Percentiles rank a stretch among this genome's conserved stretches.
Conservation (phyloP, 2,797 vertebrate genomes). For the Psittacula echo region DNA sequence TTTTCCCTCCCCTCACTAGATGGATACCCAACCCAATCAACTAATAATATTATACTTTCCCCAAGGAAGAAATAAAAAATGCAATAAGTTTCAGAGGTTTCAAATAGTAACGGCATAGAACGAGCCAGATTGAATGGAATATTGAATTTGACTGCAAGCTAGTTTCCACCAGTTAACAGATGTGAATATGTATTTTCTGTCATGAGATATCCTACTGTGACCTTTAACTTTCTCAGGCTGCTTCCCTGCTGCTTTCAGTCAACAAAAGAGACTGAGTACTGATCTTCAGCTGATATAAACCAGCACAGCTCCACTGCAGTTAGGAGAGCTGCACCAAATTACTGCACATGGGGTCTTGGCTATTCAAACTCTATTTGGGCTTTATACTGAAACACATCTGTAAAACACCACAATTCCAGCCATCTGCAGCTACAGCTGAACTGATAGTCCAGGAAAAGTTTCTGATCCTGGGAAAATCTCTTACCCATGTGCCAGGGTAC, state of each 20-base stretch:
- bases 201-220: constrained; percentile 10
- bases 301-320: neutral
- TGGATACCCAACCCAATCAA: neutral
- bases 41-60: neutral
- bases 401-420: neutral
- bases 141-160: constrained; percentile 9
- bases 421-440: constrained; percentile 4
- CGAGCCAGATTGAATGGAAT: constrained; percentile 41
- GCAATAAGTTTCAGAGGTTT: constrained; percentile 1
- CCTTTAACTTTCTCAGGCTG: constrained; percentile 25
- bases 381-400: neutral
- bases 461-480: neutral
- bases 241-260: neutral
- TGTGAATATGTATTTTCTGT: constrained; percentile 28
- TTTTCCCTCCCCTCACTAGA: neutral
- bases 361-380: neutral
- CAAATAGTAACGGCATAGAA: neutral
- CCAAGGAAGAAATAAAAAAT: constrained; percentile 7
- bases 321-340: neutral
- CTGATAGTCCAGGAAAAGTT: neutral
- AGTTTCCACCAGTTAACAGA: constrained; percentile 54
- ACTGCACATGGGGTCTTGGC: neutral
- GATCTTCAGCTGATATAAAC: neutral
- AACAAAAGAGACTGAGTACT: neutral
- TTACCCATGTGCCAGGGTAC: neutral